Evolutionary conservation across 2,113 vertebrate genomes (phyloP), one percentile per base, ranked within the genome.

Genomic region (Spheniscus mendiculus): DNA sequence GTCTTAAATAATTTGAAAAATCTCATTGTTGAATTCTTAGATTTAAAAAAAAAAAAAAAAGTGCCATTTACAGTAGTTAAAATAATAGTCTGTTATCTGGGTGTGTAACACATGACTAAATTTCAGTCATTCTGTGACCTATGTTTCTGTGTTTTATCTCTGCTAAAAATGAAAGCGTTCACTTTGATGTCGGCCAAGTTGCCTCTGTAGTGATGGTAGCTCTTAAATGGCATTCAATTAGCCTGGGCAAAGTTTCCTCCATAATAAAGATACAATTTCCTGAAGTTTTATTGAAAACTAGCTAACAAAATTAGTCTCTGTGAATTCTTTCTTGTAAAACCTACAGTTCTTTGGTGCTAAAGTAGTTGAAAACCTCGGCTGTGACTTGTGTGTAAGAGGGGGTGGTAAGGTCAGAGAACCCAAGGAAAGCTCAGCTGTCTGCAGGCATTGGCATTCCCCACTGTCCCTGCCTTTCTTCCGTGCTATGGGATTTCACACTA

Each of bases 381-480:
- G 56, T 50, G 49, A 42, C 85, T 53, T 0, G 0, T 72, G 25
- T 32, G 4, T 36, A 29, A 29, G 23, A 3, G 16, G 26, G 7
- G 32, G 45, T 56, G 34, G 61, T 66, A 30, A 67, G 73, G 44
- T 82, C 20, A 18, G 77, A 42, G 63, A 84, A 25, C 7, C 11
- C 32, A 34, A 20, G 77, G 59, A 42, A 26, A 36, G 14, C 77
- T 91, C 27, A 59, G 18, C 34, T 3, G 3, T 81, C 59, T 58
- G 32, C 77, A 55, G 56, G 12, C 15, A 5, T 0, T n/a, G 52
- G n/a, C 49, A 11, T 67, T 93, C 53, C 47, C 56, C 30, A 10
- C 49, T 22, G 22, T 16, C 17, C 10, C 40, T 59, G 34, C 50
- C 36, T 63, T 84, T 50, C n/a, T 45, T 40, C 52, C 0, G 0